A percentile compares a stretch with the other conserved stretches of the same genome.
These are phyloP conservation scores for Nemotelus nigrinus DNA, from an alignment of 2,888 invertebrate species.

Conservation along the genomic window DNA sequence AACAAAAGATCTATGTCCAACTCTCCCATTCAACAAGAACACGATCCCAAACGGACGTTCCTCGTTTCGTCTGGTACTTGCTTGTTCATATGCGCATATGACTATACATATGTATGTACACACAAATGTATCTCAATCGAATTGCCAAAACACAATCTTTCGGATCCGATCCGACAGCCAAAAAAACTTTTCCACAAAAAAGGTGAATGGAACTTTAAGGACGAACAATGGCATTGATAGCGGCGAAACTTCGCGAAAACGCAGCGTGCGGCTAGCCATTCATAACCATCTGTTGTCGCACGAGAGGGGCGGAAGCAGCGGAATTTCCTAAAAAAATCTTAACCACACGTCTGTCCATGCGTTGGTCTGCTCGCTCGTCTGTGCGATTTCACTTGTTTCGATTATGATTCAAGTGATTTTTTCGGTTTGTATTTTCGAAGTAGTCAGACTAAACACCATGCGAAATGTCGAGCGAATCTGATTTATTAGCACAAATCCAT, in stretches of 20 bases:
- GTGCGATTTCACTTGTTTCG: too few species aligned
- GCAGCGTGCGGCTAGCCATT: too few species aligned
- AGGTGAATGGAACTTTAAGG: slow-evolving; percentile 41
- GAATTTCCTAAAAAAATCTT: slow-evolving; percentile 1
- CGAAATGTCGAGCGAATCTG: slow-evolving; percentile 18
- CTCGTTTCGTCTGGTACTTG: neutral
- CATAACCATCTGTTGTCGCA: too few species aligned
- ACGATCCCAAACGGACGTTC: neutral
- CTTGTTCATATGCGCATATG: too few species aligned
- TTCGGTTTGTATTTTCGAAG: neutral
- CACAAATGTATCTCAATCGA: neutral
- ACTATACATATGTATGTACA: neutral
- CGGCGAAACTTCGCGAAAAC: neutral
- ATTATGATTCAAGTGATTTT: too few species aligned
- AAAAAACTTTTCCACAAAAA: neutral
- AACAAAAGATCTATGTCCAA: neutral
- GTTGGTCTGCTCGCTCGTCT: neutral
- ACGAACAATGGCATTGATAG: slow-evolving; percentile 38
- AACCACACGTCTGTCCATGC: slow-evolving; percentile 1
- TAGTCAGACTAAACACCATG: slow-evolving; percentile 14
- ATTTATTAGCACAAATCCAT: slow-evolving; percentile 5
- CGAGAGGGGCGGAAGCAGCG: neutral
- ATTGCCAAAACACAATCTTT: neutral
- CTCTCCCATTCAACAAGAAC: neutral
- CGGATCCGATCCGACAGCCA: neutral